These are phyloP conservation scores for Chelonia mydas DNA, from an alignment of 2,797 vertebrate genomes.

Conservation along the genomic window DNA sequence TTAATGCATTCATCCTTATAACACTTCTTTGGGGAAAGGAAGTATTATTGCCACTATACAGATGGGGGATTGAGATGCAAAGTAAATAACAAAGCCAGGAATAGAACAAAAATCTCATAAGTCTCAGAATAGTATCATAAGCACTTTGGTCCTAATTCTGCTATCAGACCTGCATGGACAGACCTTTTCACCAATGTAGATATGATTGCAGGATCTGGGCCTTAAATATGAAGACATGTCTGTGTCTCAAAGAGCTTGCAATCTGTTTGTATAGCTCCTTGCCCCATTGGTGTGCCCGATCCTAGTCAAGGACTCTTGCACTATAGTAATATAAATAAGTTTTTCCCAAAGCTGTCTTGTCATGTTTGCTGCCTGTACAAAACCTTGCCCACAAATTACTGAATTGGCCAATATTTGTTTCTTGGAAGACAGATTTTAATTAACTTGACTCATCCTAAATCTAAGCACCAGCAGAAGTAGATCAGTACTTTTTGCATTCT, in stretches of 20 bases:
- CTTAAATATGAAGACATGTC: not conserved
- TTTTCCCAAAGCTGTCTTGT: not conserved
- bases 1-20: not conserved
- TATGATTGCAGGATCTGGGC: not conserved
- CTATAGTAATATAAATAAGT: not conserved
- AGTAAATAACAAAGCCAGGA: not conserved
- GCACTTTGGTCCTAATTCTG: not conserved
- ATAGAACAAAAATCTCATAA: not conserved
- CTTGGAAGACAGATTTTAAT: not conserved
- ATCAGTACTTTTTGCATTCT: not conserved
- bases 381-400: not conserved
- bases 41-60: not conserved
- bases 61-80: not conserved
- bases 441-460: not conserved
- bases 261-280: not conserved
- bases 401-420: rapidly evolving
- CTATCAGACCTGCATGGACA: not conserved
- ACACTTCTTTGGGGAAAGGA: not conserved
- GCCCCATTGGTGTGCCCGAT: rapidly evolving
- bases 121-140: not conserved
- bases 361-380: not conserved
- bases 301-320: not conserved
- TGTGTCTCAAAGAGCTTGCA: too few species aligned
- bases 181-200: rapidly evolving
- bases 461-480: not conserved